Base-by-base conservation (phyloP, 2,888 invertebrate species). In the Galerucella nymphaeae region DNA sequence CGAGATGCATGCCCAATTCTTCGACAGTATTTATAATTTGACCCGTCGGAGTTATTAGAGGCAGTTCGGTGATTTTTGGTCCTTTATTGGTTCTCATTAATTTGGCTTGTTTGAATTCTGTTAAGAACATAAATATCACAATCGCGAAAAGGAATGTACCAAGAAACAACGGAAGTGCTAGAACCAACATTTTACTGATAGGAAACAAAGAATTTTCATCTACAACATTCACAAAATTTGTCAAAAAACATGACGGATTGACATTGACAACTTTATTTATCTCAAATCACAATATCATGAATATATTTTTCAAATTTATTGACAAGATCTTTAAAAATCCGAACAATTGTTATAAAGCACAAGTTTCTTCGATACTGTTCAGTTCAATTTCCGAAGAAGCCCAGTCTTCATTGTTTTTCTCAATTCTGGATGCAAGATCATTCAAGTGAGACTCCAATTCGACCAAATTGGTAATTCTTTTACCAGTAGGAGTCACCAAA, bases 1-100 rank as follows among this genome's bases (percentile, higher is more conserved):
- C 82, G 63, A 86, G 50, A 64, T 84, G 83, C 41, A 80, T 80
- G 55, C 84, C 84, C 64, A 86, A 58, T 38, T 86, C 85, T 71
- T 85, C 85, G 1, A 82, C 81, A 0, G 82, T 80, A 45, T 82
- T 79, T 4, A 85, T 78, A 1, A 84, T 79, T 61, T 82, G 79
- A 20, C 82, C 82, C n/a, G 76, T 78, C 10, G 77, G 71, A 0
- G 81, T 81, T 9, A 82, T 76, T 20, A 85, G 76, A 11, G 85
- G 84, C 6, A 84, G 69, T 30, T 81, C 77, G 0, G 81, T 79
- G 13, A 77, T 76, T 66, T 71, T 76, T 0, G 79, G 77, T 6
- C 72, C 66, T 53, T 68, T 73, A n/a, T 71, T 75, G 9, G 14
- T 55, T 57, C 71, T 74, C 10, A 72, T 72, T 13, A 77, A 77